These are phyloP conservation scores for Nothoprocta pentlandii DNA, from an alignment of 2,113 vertebrate genomes.

Conservation along the genomic window DNA sequence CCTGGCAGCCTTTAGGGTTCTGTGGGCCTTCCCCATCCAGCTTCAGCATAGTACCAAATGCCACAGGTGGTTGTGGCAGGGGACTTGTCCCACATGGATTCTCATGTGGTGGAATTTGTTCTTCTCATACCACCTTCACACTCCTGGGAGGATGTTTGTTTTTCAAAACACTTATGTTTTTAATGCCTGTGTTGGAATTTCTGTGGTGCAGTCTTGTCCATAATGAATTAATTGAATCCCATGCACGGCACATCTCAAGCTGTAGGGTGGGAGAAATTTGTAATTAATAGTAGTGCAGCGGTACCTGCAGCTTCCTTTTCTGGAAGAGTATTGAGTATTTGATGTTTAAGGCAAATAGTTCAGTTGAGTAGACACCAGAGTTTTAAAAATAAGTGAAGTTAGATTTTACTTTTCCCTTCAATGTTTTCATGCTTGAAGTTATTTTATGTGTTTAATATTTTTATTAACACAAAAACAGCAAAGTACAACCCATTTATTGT, in stretches of 20 bases:
- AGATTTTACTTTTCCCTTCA: neutral
- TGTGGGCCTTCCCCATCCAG: neutral
- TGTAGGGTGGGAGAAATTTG: neutral
- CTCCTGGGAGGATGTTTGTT: neutral
- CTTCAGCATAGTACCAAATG: neutral
- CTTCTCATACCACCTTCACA: neutral
- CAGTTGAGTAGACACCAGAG: neutral
- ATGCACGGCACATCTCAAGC: rapidly evolving
- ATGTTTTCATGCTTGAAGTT: neutral
- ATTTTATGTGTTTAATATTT: neutral
- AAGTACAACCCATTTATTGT: neutral
- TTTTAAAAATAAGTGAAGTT: neutral
- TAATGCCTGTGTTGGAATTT: neutral
- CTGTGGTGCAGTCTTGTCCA: neutral
- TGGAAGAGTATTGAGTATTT: neutral
- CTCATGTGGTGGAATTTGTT: neutral
- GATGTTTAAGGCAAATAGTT: neutral
- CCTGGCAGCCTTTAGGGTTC: neutral
- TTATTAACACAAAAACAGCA: neutral
- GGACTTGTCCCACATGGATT: neutral
- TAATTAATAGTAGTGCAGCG: neutral
- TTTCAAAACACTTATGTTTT: neutral
- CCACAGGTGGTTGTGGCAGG: neutral
- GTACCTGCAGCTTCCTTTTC: neutral
- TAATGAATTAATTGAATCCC: neutral